Evolutionary conservation across 2,113 vertebrate species (phyloP), one percentile per base, ranked within the genome.

Genomic region (Cavia aperea): DNA sequence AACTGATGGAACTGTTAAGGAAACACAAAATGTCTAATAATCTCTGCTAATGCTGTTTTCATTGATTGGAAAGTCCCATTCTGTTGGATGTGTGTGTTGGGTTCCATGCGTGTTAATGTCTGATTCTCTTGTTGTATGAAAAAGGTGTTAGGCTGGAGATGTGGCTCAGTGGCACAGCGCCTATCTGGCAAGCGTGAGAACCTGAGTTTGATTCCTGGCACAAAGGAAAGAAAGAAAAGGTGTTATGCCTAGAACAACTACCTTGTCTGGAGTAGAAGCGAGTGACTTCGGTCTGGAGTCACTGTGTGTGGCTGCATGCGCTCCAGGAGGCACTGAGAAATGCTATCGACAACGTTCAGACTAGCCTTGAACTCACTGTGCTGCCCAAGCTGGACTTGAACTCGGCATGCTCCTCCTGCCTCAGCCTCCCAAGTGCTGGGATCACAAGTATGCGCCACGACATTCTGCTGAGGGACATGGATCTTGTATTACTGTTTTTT

Each of bases 301-400:
- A 1, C 6, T 2, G 7, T 29, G n/a, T 68, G 4, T 49, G 14
- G 49, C 39, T 49, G 7, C 8, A 24, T 8, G 1, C 26, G 23
- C 4, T 15, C 46, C 13, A 19, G 4, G 19, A 86, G 66, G 10
- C 16, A 46, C 29, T 65, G 31, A 36, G 3, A 31, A 33, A 43
- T 24, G 5, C 23, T 12, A 4, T 77, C 8, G 33, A 24, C 36
- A 39, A n/a, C n/a, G 16, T 43, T 60, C 79, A 78, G 1, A 7
- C 26, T 49, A 13, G 43, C 43, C 43, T 77, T 77, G 24, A 77
- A 77, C 14, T 77, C 24, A 49, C 73, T 49, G 3, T 73, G 21
- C 43, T 31, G 12, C 46, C 36, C 73, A 31, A 46, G 43, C 24
- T 26, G 26, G 14, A 49, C 46, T 78, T 13, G 7, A 33, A 78